Base-by-base conservation (phyloP, 2,113 vertebrate genomes). In the Mugil cephalus region DNA sequence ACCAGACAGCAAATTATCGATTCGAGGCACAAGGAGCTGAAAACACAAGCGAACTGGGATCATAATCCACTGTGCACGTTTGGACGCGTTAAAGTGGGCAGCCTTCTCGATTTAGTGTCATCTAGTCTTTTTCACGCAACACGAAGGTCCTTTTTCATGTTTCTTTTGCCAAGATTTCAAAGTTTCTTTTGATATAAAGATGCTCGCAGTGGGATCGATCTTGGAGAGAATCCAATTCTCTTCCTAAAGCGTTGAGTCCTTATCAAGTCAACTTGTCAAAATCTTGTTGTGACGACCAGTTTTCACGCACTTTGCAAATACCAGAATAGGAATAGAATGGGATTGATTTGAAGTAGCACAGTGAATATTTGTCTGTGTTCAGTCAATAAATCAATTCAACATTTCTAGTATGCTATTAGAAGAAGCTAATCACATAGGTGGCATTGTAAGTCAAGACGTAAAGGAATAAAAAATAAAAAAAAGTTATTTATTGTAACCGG, bases 1-100 rank as follows among this genome's bases (percentile, higher is more conserved):
- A 64, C 61, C 7, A 64, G 87, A 84, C 71, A 63, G 75, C 21
- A 14, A 63, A 21, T 19, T 87, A 91, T 89, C 68, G 88, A 89
- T 91, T 80, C n/a, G 18, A 55, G 39, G 58, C 8, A 24, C 17
- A 10, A n/a, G 58, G 48, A 72, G 53, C 42, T 53, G 69, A 76
- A 60, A 75, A 74, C 45, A 24, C 0, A 0, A 56, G 53, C 15
- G 52, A 68, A 18, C 19, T 50, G 15, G 21, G 17, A 40, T 79
- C 38, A 38, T 53, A 63, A 51, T 72, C 19, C 42, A 47, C 12
- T 34, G 13, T 47, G 40, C 1, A 19, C 36, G 4, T 75, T 8
- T 3, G 4, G 11, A 40, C 36, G 24, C 24, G 24, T n/a, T 13
- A 1, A 47, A 39, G 48, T 10, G 3, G 9, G 7, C 8, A 30